Base-by-base conservation (phyloP, 2,113 vertebrate species). In the Hystrix brachyura region DNA sequence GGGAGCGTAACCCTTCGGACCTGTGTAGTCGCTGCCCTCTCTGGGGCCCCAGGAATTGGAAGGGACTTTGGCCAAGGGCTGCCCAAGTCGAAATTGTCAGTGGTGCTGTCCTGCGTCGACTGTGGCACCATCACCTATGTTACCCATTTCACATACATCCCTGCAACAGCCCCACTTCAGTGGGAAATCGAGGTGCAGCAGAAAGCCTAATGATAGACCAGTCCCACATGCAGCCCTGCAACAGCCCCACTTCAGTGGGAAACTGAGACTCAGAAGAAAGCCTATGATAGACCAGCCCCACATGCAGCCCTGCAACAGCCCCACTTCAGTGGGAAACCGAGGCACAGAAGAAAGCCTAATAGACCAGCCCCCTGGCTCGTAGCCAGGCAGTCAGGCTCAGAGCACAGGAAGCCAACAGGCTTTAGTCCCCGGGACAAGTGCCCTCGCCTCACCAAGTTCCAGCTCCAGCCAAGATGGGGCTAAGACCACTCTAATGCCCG, bases 401-500 rank as follows among this genome's bases (percentile, higher is more conserved):
- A 18, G 51, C 29, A 15, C 34, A 38, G 67, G 18, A n/a, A 69
- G n/a, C 67, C 18, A 17, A 4, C 17, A 4, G 67, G 3, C 12
- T 38, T 2, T 38, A 38, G 38, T 38, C 38, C 38, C 38, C 38
- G 38, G 38, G 38, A 38, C 38, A 38, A 71, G 51, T 43, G 25
- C 11, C 21, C 55, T 29, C 5, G 38, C 29, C 81, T 69, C 60
- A 23, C 32, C 57, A 34, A 64, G 7, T 55, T 17, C 71, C 4
- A 13, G 55, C 15, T 38, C 21, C 51, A 60, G 15, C 48, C 62
- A 53, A 55, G 86, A 60, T 2, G 23, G 81, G 1, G 27, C 15
- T 3, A 64, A 38, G n/a, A 7, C 23, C 8, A 18, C 6, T 25
- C 19, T 34, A 4, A 3, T 64, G 2, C 27, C 18, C 2, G 11